phyloP scores from a whole-genome alignment of 1,140 invertebrate genomes.

The Solenopsis fugax region DNA sequence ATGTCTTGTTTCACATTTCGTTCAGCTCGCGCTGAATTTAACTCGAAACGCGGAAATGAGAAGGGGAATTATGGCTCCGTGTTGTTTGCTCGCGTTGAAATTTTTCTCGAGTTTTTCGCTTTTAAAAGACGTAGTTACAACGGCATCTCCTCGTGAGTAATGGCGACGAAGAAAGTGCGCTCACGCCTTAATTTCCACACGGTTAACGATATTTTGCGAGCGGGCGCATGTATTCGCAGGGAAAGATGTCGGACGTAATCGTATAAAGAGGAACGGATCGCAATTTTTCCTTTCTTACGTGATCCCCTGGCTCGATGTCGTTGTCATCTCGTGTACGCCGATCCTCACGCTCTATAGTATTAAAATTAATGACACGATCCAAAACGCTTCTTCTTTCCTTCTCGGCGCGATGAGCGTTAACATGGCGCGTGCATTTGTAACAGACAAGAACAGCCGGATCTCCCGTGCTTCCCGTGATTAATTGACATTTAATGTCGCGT shows the following conservation, averaged over 20 bases:
- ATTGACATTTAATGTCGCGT: not conserved
- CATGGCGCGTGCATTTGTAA: slow-evolving; percentile 28
- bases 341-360: slow-evolving; percentile 32
- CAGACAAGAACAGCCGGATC: not conserved
- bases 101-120: slow-evolving; percentile 10
- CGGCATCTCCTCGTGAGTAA: slow-evolving; percentile 21
- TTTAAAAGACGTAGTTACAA: slow-evolving; percentile 40
- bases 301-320: slow-evolving; percentile 22
- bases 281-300: slow-evolving; percentile 60
- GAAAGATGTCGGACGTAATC: slow-evolving; percentile 39
- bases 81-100: slow-evolving; percentile 32
- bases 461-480: not conserved
- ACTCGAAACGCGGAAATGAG: slow-evolving; percentile 17
- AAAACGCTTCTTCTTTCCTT: slow-evolving; percentile 8
- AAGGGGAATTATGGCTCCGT: slow-evolving; percentile 1
- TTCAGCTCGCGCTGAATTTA: not conserved
- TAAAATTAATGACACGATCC: slow-evolving; percentile 60
- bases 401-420: slow-evolving; percentile 21
- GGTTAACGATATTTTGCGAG: slow-evolving; percentile 42
- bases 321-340: not conserved
- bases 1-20: not conserved
- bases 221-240: not conserved
- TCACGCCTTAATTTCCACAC: slow-evolving; percentile 46
- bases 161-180: not conserved
- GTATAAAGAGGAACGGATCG: slow-evolving; percentile 39